These are phyloP conservation scores for Pristionchus entomophagus DNA, from an alignment of 2,888 invertebrate genomes.

Conservation along the genomic window DNA sequence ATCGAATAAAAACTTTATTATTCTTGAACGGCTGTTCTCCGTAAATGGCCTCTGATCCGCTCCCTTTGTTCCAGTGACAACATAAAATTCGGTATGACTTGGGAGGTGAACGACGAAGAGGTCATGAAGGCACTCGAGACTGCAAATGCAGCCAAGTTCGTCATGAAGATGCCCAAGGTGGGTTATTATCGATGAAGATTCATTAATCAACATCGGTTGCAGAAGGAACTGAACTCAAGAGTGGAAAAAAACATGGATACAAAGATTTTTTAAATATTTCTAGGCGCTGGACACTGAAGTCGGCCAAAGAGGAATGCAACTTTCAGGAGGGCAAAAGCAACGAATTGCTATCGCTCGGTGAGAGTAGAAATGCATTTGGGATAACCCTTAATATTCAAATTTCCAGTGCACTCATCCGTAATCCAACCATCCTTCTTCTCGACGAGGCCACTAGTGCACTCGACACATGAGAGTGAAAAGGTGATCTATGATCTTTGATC, in stretches of 20 bases:
- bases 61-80: conserved; percentile 50
- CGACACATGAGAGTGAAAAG: too few species aligned
- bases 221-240: too few species aligned
- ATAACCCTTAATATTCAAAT: neutral
- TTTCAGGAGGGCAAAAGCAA: conserved; percentile 91
- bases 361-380: too few species aligned
- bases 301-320: conserved; percentile 85
- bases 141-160: conserved; percentile 52
- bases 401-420: conserved; percentile 14
- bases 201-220: too few species aligned
- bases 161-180: conserved; percentile 49
- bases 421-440: conserved; percentile 36
- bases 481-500: neutral
- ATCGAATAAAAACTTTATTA: too few species aligned
- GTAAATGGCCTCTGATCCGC: neutral
- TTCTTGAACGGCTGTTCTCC: too few species aligned
- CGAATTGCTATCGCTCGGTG: conserved; percentile 85
- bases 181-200: too few species aligned
- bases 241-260: too few species aligned
- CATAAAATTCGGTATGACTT: conserved; percentile 54
- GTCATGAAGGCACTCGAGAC: conserved; percentile 54
- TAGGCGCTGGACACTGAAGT: conserved; percentile 86
- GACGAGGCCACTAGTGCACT: conserved; percentile 48
- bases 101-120: conserved; percentile 46
- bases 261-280: too few species aligned